Evolutionary conservation across 1,140 invertebrate species (phyloP).

Genomic region (Cyclargus thomasi): DNA sequence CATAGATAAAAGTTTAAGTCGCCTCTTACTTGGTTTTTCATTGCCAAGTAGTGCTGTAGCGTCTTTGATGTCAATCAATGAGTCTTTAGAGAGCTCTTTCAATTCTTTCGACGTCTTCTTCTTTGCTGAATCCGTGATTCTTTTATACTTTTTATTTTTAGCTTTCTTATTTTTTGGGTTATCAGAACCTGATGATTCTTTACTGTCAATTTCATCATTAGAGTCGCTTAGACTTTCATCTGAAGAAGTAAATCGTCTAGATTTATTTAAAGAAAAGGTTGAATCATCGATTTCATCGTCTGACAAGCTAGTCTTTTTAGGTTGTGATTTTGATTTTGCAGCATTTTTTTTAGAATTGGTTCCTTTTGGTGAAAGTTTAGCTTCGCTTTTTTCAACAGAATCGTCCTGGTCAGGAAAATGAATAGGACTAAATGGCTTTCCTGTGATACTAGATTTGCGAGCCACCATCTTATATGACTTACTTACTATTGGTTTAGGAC

Average conservation of each 20-base stretch:
- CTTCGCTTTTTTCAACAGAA: slow-evolving; percentile 37
- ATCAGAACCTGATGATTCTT: slow-evolving; percentile 62
- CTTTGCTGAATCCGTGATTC: slow-evolving; percentile 53
- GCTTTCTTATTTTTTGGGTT: slow-evolving; percentile 47
- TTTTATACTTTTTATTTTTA: slow-evolving; percentile 63
- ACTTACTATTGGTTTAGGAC: slow-evolving; percentile 61
- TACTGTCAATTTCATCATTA: slow-evolving; percentile 63
- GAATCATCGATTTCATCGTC: slow-evolving; percentile 62
- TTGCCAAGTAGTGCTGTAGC: slow-evolving; percentile 46
- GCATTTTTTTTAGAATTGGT: slow-evolving; percentile 39
- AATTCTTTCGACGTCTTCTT: slow-evolving; percentile 62
- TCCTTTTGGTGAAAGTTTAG: slow-evolving; percentile 30
- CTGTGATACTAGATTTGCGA: slow-evolving; percentile 65
- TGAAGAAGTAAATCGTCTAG: slow-evolving; percentile 56
- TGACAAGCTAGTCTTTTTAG: slow-evolving; percentile 47
- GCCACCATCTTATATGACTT: slow-evolving; percentile 72
- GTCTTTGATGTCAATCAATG: slow-evolving; percentile 62
- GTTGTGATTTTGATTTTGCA: slow-evolving; percentile 47
- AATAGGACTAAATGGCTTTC: slow-evolving; percentile 65
- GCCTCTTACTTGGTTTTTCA: slow-evolving; percentile 64
- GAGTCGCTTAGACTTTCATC: slow-evolving; percentile 65
- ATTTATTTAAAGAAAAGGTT: slow-evolving; percentile 57
- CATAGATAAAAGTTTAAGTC: slow-evolving; percentile 67
- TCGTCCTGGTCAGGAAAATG: slow-evolving; percentile 58
- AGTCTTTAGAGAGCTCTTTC: slow-evolving; percentile 68